Evolutionary conservation across 2,888 invertebrate species (phyloP), one percentile per base, ranked within the genome.

Genomic region (Synergus umbraculus): DNA sequence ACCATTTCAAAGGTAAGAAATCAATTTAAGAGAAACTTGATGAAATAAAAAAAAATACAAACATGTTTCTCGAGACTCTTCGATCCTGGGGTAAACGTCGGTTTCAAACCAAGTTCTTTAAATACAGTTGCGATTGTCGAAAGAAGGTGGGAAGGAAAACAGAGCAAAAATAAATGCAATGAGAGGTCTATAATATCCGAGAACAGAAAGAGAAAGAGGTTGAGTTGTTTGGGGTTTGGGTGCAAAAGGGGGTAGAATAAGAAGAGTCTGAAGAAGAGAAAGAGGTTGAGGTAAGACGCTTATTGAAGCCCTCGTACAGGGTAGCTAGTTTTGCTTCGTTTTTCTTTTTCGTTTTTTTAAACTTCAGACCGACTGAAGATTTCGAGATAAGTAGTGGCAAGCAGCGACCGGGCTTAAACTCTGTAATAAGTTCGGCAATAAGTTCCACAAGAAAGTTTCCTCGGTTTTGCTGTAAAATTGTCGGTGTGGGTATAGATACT

Each of bases 361-460:
- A 88, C 86, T 88, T 88, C 84, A 84, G 85, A 81, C 82, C 83
- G 85, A 85, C 85, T 86, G 85, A 87, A 88, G 88, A 89, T 88
- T 88, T 83, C 79, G 82, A 85, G 88, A 88, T 89, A 89, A 89
- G 88, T 89, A 88, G 88, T 80, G 82, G 82, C 77, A 79, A 85
- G 67, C 60, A 76, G 65, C 63, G 77, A 78, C 78, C 81, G 84
- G 87, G 83, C 87, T 88, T 87, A 89, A 88, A 88, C 88, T 88
- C 81, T 81, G 87, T 89, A 89, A 89, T 89, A 89, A 89, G 89
- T 89, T 89, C 82, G 84, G 85, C 89, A 88, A 89, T 89, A 89
- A 89, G 88, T 89, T 89, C 79, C 84, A 64, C 63, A 77, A 54
- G 83, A 85, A 87, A 88, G 87, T 88, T 88, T 85, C 83, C 83